A percentile compares a stretch with the other conserved stretches of the same genome.
These are phyloP conservation scores for Athalia cordata DNA, from an alignment of 2,888 invertebrate genomes.

Conservation along the genomic window DNA sequence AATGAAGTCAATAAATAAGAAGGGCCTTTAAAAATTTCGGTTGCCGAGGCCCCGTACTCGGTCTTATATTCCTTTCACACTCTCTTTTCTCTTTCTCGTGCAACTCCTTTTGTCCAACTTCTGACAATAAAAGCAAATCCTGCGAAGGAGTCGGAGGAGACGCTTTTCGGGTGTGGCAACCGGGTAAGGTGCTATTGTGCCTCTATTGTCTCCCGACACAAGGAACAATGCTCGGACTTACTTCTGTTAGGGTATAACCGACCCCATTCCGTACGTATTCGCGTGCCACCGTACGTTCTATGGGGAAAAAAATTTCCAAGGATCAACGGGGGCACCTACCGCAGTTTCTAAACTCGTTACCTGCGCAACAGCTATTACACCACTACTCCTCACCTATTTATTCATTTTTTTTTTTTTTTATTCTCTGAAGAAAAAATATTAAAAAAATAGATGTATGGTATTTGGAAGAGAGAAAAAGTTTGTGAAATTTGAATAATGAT, in stretches of 20 bases:
- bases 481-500: no score
- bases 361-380: no score
- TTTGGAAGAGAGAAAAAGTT: neutral
- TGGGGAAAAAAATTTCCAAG: slow-evolving; percentile 20
- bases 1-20: no score
- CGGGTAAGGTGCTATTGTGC: slow-evolving; percentile 39
- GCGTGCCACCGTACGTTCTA: slow-evolving; percentile 33
- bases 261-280: neutral
- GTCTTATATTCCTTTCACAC: neutral
- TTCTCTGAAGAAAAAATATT: no score
- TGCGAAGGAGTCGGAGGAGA: no score
- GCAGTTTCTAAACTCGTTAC: no score
- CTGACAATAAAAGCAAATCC: slow-evolving; percentile 14
- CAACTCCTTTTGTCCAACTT: slow-evolving; percentile 24
- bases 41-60: neutral
- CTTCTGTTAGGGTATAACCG: neutral
- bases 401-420: no score
- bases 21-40: neutral
- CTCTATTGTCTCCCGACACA: slow-evolving; percentile 18
- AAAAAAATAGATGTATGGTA: neutral
- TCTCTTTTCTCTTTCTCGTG: slow-evolving; percentile 4
- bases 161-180: neutral
- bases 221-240: slow-evolving; percentile 7
- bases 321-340: neutral
- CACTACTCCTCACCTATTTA: no score